Conservation (phyloP, 2,888 invertebrate genomes). For the Scelioninae gen. 1 region DNA sequence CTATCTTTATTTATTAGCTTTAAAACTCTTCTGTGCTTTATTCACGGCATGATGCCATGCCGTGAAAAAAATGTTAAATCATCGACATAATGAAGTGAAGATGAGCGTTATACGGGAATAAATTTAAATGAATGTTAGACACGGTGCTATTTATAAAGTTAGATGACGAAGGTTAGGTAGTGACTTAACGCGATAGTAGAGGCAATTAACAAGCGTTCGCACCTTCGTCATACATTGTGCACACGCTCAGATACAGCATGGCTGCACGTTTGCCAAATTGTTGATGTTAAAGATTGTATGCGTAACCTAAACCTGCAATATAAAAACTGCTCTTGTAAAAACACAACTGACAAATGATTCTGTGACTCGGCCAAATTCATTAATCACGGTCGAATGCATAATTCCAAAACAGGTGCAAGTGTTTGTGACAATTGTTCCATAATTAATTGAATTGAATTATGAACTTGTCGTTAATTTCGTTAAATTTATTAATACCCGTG, state of each 20-base stretch:
- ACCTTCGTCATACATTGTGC: constrained; percentile 56
- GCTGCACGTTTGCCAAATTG: constrained; percentile 22
- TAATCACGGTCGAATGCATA: neutral
- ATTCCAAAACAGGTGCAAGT: neutral
- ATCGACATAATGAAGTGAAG: constrained; percentile 35
- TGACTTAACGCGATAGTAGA: constrained; percentile 49
- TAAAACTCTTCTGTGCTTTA: neutral
- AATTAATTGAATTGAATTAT: neutral
- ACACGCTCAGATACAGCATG: constrained; percentile 7
- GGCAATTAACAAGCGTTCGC: constrained; percentile 61
- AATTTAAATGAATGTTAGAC: constrained; percentile 46
- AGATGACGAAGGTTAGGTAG: constrained; percentile 47
- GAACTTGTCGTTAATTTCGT: too few species aligned
- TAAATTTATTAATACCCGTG: too few species aligned
- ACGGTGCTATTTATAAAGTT: constrained; percentile 58
- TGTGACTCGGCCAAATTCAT: neutral
- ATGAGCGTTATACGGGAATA: constrained; percentile 31
- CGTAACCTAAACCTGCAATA: constrained; percentile 24
- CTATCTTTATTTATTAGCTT: constrained; percentile 6
- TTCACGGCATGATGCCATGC: neutral
- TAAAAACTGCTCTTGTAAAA: constrained; percentile 8
- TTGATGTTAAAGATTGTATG: constrained; percentile 33
- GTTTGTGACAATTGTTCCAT: constrained; percentile 2
- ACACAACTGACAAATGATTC: constrained; percentile 21
- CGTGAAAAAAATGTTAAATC: constrained; percentile 20